phyloP scores from a whole-genome alignment of 2,113 vertebrate genomes.

The Pterophyllum scalare region DNA sequence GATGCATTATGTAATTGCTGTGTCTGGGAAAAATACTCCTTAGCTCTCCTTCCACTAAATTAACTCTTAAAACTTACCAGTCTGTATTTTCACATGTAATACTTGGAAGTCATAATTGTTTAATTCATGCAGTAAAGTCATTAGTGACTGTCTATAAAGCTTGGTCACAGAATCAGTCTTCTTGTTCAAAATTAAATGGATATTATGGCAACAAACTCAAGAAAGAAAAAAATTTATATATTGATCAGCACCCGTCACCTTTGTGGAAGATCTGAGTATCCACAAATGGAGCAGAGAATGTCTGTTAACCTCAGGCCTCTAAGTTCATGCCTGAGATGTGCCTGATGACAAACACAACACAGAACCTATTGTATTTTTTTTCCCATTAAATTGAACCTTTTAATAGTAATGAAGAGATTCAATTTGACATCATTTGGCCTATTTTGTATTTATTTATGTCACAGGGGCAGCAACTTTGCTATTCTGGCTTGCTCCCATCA shows the following conservation, averaged over 20 bases:
- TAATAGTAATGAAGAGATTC: no score
- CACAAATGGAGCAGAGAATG: no score
- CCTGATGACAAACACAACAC: no score
- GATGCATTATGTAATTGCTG: conserved; percentile 26
- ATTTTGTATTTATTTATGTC: no score
- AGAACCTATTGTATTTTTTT: no score
- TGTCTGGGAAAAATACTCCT: neutral
- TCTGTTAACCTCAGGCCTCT: no score
- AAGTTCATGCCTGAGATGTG: no score
- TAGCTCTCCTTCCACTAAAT: conserved; percentile 25
- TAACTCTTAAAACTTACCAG: conserved; percentile 19
- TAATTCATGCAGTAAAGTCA: conserved; percentile 54
- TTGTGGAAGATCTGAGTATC: neutral
- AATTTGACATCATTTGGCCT: no score
- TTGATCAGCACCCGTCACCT: neutral
- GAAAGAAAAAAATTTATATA: neutral
- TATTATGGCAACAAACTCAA: neutral
- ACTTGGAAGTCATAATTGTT: conserved; percentile 25
- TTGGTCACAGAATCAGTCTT: conserved; percentile 27
- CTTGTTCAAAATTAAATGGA: neutral
- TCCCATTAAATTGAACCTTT: no score
- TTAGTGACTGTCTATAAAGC: conserved; percentile 37
- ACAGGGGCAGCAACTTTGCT: no score
- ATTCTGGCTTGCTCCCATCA: no score
- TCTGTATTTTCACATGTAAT: neutral